Conservation (phyloP, 2,888 invertebrate species). For the Hyposoter didymator region DNA sequence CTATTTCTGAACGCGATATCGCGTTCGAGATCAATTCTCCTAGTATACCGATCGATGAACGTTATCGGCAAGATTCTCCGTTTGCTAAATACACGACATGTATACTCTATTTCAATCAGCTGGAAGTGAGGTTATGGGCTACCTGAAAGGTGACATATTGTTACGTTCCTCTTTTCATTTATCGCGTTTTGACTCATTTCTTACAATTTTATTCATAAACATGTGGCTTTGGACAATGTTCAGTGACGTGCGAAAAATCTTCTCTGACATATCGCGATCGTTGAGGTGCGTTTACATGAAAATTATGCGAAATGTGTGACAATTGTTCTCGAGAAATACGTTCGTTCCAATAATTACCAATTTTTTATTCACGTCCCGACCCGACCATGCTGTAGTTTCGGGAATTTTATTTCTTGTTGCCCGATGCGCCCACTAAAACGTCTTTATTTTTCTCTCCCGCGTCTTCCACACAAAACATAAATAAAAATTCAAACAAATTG, state of each 20-base stretch:
- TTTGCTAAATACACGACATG: conserved; percentile 2
- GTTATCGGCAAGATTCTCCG: conserved; percentile 1
- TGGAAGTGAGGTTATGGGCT: conserved; percentile 62
- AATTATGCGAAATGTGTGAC: neutral
- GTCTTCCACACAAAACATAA: no score
- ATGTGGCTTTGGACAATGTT: neutral
- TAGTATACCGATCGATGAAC: conserved; percentile 34
- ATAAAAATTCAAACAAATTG: neutral
- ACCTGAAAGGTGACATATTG: conserved; percentile 51
- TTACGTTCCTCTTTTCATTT: neutral
- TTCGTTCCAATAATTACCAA: neutral
- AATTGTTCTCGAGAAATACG: neutral
- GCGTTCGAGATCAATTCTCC: conserved; percentile 20
- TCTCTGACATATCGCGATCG: neutral
- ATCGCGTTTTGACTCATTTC: neutral
- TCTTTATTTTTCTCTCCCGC: neutral
- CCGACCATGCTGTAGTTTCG: neutral
- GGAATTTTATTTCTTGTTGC: neutral
- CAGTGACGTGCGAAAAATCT: neutral
- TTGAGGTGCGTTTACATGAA: neutral
- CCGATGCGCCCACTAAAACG: neutral
- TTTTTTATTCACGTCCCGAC: neutral
- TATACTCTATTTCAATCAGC: conserved; percentile 18
- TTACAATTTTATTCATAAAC: neutral
- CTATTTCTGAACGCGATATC: conserved; percentile 24